A percentile compares a stretch with the other conserved stretches of the same genome.
phyloP scores from a whole-genome alignment of 2,113 vertebrate genomes.

The Leptocoma aspasia region DNA sequence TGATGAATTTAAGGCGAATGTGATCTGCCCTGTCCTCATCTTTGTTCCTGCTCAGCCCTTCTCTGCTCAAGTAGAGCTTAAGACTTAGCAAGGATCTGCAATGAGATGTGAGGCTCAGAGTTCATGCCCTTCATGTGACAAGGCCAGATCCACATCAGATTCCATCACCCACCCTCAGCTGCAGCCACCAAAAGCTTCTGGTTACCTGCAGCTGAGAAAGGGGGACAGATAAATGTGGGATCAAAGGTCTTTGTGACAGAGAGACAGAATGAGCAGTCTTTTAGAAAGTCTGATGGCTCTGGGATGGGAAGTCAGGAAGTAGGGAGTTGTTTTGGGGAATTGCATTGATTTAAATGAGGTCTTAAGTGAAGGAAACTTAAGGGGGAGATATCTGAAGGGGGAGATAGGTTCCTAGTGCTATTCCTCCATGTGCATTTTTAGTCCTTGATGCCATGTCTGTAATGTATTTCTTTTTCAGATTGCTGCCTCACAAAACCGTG shows the following conservation, averaged over 20 bases:
- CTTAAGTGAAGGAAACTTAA: not conserved
- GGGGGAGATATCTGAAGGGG: not conserved
- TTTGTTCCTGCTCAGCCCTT: not conserved
- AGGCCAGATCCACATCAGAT: constrained; percentile 56
- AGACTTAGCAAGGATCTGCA: not conserved
- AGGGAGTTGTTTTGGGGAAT: not conserved
- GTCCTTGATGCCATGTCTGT: not conserved
- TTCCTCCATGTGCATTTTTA: not conserved
- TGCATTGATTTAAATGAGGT: not conserved
- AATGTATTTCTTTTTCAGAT: constrained; percentile 70
- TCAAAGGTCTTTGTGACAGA: not conserved
- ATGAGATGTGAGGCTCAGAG: not conserved
- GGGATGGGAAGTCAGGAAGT: not conserved
- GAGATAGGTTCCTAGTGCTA: accelerated
- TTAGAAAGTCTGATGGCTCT: constrained; percentile 66
- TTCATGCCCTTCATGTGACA: not conserved
- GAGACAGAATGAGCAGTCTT: constrained; percentile 33
- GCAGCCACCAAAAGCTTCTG: constrained; percentile 32
- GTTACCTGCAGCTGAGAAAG: constrained; percentile 11
- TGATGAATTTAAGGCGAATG: constrained; percentile 79
- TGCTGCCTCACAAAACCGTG: constrained; percentile 86
- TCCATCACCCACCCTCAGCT: not conserved
- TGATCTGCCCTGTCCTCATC: constrained; percentile 45
- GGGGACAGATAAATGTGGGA: not conserved
- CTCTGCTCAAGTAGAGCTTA: not conserved